phyloP scores from a whole-genome alignment of 2,888 invertebrate genomes.

The Tridacna gigas region DNA sequence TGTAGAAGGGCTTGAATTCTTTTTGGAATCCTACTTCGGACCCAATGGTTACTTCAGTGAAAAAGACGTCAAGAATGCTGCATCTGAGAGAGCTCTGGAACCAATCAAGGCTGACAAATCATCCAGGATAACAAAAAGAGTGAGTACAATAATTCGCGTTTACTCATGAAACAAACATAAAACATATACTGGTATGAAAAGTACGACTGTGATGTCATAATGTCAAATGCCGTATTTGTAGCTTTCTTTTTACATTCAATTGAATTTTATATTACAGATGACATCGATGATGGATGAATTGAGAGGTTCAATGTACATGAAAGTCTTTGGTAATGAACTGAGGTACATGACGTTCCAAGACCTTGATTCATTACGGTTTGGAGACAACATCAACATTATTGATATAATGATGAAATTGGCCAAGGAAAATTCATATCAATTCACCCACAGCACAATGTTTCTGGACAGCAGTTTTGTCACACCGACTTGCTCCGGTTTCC shows the following conservation, averaged over 20 bases:
- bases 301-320: constrained; percentile 88
- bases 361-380: constrained; percentile 45
- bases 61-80: constrained; percentile 57
- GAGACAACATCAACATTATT: constrained; percentile 65
- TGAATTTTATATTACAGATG: constrained; percentile 37
- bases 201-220: not conserved
- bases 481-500: constrained; percentile 93
- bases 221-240: not conserved
- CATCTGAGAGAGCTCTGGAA: constrained; percentile 60
- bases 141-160: constrained; percentile 23
- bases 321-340: constrained; percentile 95
- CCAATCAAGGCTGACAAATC: constrained; percentile 64
- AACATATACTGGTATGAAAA: not conserved
- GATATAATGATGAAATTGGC: constrained; percentile 69
- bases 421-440: constrained; percentile 73
- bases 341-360: constrained; percentile 74
- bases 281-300: constrained; percentile 71
- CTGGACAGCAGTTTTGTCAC: constrained; percentile 94
- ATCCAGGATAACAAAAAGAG: constrained; percentile 66
- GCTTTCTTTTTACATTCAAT: not conserved
- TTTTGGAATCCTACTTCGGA: constrained; percentile 92
- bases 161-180: not conserved
- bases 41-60: constrained; percentile 87
- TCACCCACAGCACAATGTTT: constrained; percentile 91
- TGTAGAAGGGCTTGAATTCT: constrained; percentile 94